phyloP scores from a whole-genome alignment of 2,888 invertebrate genomes.

The Papilio elwesi region DNA sequence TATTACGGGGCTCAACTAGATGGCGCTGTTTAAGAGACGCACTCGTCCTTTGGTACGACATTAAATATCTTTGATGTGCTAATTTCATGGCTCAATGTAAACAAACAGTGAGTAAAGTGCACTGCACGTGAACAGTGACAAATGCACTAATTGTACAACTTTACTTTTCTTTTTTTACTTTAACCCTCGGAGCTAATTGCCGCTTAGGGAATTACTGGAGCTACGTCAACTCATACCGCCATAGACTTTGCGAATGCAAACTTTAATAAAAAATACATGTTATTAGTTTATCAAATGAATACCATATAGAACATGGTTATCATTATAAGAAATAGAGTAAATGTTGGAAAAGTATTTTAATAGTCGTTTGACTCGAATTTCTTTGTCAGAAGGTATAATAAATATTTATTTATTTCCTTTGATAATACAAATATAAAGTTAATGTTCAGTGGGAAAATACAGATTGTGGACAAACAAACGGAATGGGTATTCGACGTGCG shows the following conservation, averaged over 20 bases:
- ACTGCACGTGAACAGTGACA: constrained; percentile 26
- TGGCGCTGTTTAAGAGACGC: constrained; percentile 38
- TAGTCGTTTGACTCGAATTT: no score
- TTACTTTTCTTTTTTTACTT: constrained; percentile 20
- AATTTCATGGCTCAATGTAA: constrained; percentile 35
- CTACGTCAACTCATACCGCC: neutral
- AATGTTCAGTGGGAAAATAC: constrained; percentile 13
- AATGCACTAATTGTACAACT: constrained; percentile 28
- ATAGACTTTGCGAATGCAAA: neutral
- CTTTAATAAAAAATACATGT: neutral
- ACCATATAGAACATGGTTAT: neutral
- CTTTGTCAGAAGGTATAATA: no score
- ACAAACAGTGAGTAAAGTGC: constrained; percentile 28
- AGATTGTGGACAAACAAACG: constrained; percentile 54
- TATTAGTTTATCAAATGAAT: neutral
- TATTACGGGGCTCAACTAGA: constrained; percentile 39
- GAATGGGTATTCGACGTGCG: constrained; percentile 50
- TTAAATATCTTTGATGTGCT: constrained; percentile 42
- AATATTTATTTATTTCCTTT: no score
- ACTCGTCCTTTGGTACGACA: constrained; percentile 36
- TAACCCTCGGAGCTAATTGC: constrained; percentile 29
- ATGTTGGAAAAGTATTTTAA: no score
- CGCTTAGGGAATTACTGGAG: neutral
- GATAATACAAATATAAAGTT: neutral
- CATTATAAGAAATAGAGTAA: no score